These are phyloP conservation scores for Axea sp. DNA, from an alignment of 2,888 invertebrate species.

Conservation along the genomic window DNA sequence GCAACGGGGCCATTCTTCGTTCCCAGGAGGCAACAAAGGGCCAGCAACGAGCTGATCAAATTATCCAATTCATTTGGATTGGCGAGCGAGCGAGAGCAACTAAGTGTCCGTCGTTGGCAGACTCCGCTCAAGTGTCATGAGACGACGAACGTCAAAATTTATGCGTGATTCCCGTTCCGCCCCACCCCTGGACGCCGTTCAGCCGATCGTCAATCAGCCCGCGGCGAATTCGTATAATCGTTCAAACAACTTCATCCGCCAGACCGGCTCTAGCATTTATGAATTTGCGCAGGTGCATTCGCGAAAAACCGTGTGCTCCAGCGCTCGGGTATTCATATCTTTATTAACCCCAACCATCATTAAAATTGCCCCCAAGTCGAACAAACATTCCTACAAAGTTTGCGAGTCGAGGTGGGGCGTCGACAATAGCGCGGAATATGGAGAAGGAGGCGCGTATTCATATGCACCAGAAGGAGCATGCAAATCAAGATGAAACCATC, in stretches of 20 bases:
- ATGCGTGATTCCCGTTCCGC: conserved; percentile 69
- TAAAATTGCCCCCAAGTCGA: conserved; percentile 57
- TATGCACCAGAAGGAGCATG: conserved; percentile 48
- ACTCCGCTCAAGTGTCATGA: conserved; percentile 73
- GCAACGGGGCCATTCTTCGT: conserved; percentile 77
- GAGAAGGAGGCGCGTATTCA: conserved; percentile 45
- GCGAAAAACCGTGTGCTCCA: conserved; percentile 39
- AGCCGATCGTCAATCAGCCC: conserved; percentile 62
- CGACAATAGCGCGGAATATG: conserved; percentile 30
- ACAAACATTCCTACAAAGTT: conserved; percentile 54
- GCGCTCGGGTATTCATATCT: conserved; percentile 37
- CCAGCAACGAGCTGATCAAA: conserved; percentile 79
- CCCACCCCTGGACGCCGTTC: conserved; percentile 24
- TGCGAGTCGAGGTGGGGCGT: conserved; percentile 29
- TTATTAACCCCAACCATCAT: conserved; percentile 53
- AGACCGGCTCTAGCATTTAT: conserved; percentile 57
- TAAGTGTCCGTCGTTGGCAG: conserved; percentile 76
- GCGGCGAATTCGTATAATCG: conserved; percentile 58
- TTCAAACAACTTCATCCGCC: conserved; percentile 44
- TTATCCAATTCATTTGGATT: conserved; percentile 80
- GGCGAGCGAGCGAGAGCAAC: conserved; percentile 76
- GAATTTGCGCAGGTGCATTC: conserved; percentile 60
- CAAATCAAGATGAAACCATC: conserved; percentile 48
- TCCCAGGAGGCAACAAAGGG: conserved; percentile 79
- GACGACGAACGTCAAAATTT: conserved; percentile 70